Percentiles rank a stretch among this genome's conserved stretches.
phyloP scores from a whole-genome alignment of 2,113 vertebrate species.

The Saiga tatarica region DNA sequence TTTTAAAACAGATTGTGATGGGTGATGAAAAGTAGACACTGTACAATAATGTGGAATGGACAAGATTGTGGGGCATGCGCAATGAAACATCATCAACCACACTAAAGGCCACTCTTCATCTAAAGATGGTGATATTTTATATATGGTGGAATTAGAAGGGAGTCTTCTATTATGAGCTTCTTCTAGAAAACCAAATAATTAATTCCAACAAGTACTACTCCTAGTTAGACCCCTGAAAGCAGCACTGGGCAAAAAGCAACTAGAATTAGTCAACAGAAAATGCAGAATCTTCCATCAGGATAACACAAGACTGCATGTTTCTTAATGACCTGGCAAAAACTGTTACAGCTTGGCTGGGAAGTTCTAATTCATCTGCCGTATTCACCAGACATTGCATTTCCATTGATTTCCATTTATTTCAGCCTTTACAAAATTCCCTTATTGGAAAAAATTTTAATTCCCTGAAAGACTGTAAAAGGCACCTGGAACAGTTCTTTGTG shows the following conservation, averaged over 20 bases:
- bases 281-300: background rate
- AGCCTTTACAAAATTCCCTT: background rate
- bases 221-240: background rate
- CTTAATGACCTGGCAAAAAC: background rate
- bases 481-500: background rate
- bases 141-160: background rate
- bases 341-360: background rate
- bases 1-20: background rate
- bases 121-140: background rate
- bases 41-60: background rate
- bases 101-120: background rate
- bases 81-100: background rate
- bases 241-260: background rate
- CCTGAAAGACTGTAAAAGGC: background rate
- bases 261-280: background rate
- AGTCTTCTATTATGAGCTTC: background rate
- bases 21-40: background rate
- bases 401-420: background rate
- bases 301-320: background rate
- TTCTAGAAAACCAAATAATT: background rate
- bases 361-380: background rate
- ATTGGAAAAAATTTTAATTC: background rate
- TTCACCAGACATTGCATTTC: background rate
- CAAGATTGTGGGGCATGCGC: fast-evolving
- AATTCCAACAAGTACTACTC: background rate